Evolutionary conservation across 1,140 invertebrate genomes (phyloP).

Genomic region (Heliconius hermathena): DNA sequence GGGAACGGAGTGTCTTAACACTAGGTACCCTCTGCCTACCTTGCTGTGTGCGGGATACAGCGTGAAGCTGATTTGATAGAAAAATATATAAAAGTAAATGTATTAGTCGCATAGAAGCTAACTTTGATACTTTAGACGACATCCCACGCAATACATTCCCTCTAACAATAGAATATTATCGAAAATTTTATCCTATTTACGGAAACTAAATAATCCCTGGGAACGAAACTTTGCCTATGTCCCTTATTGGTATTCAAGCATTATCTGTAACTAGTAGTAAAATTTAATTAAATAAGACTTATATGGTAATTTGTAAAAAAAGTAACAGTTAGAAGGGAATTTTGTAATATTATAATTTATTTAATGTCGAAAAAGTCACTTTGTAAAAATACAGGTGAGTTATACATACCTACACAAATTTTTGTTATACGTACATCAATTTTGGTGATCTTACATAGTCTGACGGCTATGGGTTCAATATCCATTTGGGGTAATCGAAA

Average conservation of each 20-base stretch:
- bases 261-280: not conserved
- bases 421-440: too few species aligned
- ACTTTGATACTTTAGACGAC: not conserved
- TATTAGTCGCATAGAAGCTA: not conserved
- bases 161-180: not conserved
- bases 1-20: too few species aligned
- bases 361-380: too few species aligned
- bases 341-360: too few species aligned
- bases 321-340: not conserved
- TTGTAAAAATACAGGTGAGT: too few species aligned
- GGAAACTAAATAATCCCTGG: not conserved
- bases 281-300: not conserved
- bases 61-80: too few species aligned
- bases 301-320: not conserved
- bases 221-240: not conserved
- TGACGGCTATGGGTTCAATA: too few species aligned
- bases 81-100: not conserved
- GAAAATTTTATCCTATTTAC: constrained; percentile 5
- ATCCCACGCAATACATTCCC: not conserved
- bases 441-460: too few species aligned
- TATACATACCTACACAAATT: too few species aligned
- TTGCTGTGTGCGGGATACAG: too few species aligned
- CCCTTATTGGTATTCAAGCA: constrained; percentile 1
- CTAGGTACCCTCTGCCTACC: too few species aligned
- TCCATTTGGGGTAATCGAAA: too few species aligned